Percentiles rank a stretch among this genome's conserved stretches.
phyloP scores from a whole-genome alignment of 1,140 invertebrate species.

The Muscidifurax raptorellus region DNA sequence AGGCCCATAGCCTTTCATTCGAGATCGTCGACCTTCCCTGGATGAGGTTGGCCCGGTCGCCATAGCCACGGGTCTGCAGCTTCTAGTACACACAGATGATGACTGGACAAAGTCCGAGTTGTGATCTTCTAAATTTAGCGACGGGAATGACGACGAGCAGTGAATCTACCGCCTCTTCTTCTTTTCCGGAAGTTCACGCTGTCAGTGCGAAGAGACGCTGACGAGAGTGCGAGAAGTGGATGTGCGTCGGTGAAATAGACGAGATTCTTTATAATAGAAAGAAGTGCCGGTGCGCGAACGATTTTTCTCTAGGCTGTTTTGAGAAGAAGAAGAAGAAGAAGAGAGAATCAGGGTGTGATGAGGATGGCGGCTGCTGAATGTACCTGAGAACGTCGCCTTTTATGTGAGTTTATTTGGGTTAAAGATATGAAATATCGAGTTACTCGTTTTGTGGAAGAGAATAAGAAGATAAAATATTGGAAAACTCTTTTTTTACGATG shows the following conservation, averaged over 20 bases:
- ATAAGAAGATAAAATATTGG: too few species aligned
- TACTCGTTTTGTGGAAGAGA: too few species aligned
- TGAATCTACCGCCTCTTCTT: neutral
- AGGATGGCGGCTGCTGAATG: too few species aligned
- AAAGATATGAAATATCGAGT: too few species aligned
- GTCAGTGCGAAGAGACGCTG: neutral
- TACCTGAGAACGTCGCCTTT: neutral
- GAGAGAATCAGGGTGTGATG: neutral
- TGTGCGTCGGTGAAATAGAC: neutral
- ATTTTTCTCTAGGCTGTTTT: neutral
- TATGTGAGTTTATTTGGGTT: too few species aligned
- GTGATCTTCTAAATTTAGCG: neutral
- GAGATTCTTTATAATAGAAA: neutral
- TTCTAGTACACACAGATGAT: neutral
- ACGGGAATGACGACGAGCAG: constrained; percentile 5
- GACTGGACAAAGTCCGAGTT: neutral
- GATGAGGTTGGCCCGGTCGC: neutral
- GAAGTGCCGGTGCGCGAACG: neutral
- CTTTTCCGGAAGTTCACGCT: neutral
- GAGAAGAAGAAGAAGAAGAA: neutral
- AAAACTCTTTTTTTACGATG: too few species aligned
- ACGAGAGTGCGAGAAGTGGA: neutral
- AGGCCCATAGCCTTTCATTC: neutral
- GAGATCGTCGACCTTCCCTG: neutral
- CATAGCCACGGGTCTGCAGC: neutral